phyloP scores from a whole-genome alignment of 2,888 invertebrate genomes.

The Drosophila affinis region DNA sequence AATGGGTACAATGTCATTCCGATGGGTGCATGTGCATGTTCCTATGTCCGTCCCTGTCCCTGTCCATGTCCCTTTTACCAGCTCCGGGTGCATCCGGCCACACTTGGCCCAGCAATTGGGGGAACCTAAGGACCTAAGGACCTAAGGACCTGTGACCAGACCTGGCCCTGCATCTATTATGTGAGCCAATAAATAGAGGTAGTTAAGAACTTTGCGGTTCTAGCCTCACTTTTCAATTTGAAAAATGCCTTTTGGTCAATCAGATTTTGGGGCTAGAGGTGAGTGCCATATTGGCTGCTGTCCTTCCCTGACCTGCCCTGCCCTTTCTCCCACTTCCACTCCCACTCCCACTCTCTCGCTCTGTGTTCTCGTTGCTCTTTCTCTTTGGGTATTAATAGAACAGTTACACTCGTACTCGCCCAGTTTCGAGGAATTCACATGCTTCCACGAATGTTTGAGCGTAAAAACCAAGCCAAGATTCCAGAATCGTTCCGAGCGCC shows the following conservation, averaged over 20 bases:
- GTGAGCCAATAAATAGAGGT: conserved; percentile 78
- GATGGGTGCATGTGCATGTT: conserved; percentile 11
- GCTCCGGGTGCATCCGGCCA: conserved; percentile 57
- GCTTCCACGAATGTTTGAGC: conserved; percentile 39
- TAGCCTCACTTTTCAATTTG: conserved; percentile 76
- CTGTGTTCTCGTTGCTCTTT: background rate
- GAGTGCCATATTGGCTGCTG: background rate
- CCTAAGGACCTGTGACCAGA: conserved; percentile 9
- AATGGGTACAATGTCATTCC: background rate
- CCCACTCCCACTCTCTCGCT: background rate
- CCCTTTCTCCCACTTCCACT: background rate
- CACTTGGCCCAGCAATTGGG: conserved; percentile 25
- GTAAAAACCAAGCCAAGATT: conserved; percentile 38
- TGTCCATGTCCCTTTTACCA: background rate
- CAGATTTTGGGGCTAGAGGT: background rate
- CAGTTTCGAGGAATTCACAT: conserved; percentile 47
- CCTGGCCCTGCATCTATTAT: conserved; percentile 66
- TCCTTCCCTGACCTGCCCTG: background rate
- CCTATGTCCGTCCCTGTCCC: conserved; percentile 8
- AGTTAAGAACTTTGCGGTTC: conserved; percentile 80
- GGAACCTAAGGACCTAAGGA: background rate
- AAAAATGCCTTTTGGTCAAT: conserved; percentile 58
- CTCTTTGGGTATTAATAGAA: conserved; percentile 26
- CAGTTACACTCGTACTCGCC: conserved; percentile 1
- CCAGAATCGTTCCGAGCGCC: background rate